A percentile compares a stretch with the other conserved stretches of the same genome.
phyloP scores from a whole-genome alignment of 2,888 invertebrate genomes.

The Antheraea assamensis region DNA sequence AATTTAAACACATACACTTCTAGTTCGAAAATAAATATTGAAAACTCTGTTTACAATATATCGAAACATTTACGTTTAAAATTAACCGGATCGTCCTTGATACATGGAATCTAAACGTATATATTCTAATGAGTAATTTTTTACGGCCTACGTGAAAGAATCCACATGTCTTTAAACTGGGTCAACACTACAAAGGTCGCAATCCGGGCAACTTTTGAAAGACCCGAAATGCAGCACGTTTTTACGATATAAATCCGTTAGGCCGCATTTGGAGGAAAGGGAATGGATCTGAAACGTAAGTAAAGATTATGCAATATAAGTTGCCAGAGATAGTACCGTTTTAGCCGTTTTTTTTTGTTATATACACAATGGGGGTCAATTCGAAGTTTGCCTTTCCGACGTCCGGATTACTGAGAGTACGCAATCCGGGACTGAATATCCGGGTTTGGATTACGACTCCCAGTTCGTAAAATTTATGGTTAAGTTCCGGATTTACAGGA shows the following conservation, averaged over 20 bases:
- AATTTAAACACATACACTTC: neutral
- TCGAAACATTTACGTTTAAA: constrained; percentile 13
- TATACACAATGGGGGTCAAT: constrained; percentile 31
- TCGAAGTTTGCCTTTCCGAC: constrained; percentile 31
- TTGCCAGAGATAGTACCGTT: constrained; percentile 46
- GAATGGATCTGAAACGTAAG: constrained; percentile 46
- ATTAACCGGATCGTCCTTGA: constrained; percentile 16
- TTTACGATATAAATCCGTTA: constrained; percentile 46
- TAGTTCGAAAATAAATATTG: constrained; percentile 1
- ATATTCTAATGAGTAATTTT: neutral
- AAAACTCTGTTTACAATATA: neutral
- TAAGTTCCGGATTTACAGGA: constrained; percentile 18
- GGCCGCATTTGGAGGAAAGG: constrained; percentile 45
- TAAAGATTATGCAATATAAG: constrained; percentile 55
- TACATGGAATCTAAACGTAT: neutral
- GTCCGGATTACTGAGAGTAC: constrained; percentile 32
- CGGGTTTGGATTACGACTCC: constrained; percentile 25
- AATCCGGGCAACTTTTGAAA: constrained; percentile 47
- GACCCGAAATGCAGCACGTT: constrained; percentile 44
- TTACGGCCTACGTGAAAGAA: constrained; percentile 26
- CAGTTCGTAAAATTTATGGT: constrained; percentile 27
- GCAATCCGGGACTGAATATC: constrained; percentile 31
- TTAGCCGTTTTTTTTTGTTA: constrained; percentile 35
- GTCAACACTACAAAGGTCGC: constrained; percentile 51
- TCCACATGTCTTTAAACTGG: constrained; percentile 42